Conservation (phyloP, 2,113 vertebrate species). For the Lepisosteus osseus region DNA sequence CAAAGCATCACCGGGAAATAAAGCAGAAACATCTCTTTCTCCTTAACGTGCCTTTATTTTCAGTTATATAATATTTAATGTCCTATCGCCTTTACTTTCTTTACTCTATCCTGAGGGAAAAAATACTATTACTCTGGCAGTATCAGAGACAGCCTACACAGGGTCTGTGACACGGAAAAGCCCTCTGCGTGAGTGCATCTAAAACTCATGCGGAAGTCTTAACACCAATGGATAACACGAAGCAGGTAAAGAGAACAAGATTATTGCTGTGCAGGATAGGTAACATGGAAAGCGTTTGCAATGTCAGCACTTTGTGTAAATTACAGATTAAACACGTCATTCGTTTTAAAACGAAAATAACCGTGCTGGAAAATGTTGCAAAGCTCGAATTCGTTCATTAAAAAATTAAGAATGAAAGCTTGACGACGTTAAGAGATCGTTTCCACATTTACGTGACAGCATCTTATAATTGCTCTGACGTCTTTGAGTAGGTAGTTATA, state of each 20-base stretch:
- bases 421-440: too few relatives aligned
- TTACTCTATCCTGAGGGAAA: background rate
- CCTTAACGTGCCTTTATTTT: background rate
- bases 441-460: too few relatives aligned
- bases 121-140: background rate
- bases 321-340: too few relatives aligned
- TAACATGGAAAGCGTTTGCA: too few relatives aligned
- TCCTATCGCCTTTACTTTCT: background rate
- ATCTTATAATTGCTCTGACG: too few relatives aligned
- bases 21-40: background rate
- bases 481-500: too few relatives aligned
- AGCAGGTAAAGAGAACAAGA: slow-evolving; percentile 1
- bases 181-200: background rate
- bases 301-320: background rate
- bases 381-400: too few relatives aligned
- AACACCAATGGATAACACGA: slow-evolving; percentile 1
- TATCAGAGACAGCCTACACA: background rate
- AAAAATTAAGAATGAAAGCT: too few relatives aligned
- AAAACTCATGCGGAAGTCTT: slow-evolving; percentile 21
- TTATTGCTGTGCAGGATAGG: background rate
- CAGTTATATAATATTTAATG: background rate
- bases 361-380: too few relatives aligned
- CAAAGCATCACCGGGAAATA: background rate
- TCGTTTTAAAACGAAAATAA: too few relatives aligned
- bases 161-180: background rate